Evolutionary conservation across 2,113 vertebrate species (phyloP).

Genomic region (Halichoeres trimaculatus): DNA sequence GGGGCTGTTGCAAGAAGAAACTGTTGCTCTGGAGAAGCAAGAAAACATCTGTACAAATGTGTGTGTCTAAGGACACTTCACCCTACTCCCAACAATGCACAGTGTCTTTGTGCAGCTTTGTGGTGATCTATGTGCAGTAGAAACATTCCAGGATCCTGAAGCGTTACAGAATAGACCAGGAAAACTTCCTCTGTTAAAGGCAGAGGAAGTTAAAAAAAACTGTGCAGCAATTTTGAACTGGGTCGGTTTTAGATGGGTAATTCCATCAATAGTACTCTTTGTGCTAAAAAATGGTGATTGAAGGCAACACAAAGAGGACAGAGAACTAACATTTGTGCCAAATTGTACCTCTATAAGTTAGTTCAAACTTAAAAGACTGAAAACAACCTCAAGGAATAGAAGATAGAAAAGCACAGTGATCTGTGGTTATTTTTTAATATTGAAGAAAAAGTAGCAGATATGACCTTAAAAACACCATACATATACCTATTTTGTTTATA

Average conservation of each 20-base stretch:
- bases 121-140: background rate
- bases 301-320: background rate
- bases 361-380: background rate
- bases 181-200: background rate
- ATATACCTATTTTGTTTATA: conserved; percentile 19
- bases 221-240: background rate
- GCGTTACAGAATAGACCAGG: conserved; percentile 5
- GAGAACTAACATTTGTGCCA: background rate
- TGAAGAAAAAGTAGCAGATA: conserved; percentile 23
- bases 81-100: background rate
- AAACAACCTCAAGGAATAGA: conserved; percentile 6
- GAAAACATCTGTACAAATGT: conserved; percentile 49
- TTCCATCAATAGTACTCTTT: background rate
- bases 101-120: background rate
- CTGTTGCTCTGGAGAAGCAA: conserved; percentile 49
- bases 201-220: background rate
- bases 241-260: background rate
- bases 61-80: conserved; percentile 52
- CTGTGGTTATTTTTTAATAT: conserved; percentile 20
- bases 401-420: background rate
- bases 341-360: too few species aligned
- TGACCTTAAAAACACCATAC: conserved; percentile 16
- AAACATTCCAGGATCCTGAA: conserved; percentile 35
- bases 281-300: background rate
- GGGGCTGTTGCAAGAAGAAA: conserved; percentile 29